Evolutionary conservation across 2,888 invertebrate genomes (phyloP).

Genomic region (Herminia tarsipennalis): DNA sequence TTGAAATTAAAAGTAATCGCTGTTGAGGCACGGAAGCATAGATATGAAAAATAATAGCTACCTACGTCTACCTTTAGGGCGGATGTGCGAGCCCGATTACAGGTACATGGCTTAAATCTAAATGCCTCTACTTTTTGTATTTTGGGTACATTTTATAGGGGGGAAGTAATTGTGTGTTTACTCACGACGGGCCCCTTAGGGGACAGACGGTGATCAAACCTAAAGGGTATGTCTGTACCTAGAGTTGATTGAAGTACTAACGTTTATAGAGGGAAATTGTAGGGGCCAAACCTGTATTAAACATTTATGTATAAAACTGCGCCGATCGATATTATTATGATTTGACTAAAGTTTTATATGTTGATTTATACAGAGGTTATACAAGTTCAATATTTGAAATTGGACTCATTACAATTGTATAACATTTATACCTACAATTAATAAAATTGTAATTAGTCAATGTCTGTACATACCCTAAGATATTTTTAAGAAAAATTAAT

Average conservation of each 20-base stretch:
- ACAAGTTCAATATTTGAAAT: too few relatives aligned
- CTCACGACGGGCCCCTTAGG: conserved; percentile 13
- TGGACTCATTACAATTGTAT: too few relatives aligned
- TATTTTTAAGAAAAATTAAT: too few relatives aligned
- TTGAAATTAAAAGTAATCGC: conserved; percentile 78
- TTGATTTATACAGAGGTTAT: too few relatives aligned
- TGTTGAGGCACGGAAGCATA: conserved; percentile 63
- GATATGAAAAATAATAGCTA: conserved; percentile 76
- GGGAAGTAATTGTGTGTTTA: conserved; percentile 17
- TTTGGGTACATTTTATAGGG: conserved; percentile 46
- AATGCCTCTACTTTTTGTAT: conserved; percentile 43
- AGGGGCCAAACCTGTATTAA: background rate
- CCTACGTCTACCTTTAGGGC: conserved; percentile 55
- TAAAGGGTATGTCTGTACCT: conserved; percentile 11
- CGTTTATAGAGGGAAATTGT: conserved; percentile 2
- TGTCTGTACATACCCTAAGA: too few relatives aligned
- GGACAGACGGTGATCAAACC: conserved; percentile 12
- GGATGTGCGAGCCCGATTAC: conserved; percentile 64
- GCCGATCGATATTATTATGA: too few relatives aligned
- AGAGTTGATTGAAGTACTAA: conserved; percentile 8
- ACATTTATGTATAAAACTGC: background rate
- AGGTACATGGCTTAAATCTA: conserved; percentile 54
- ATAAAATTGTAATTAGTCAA: too few relatives aligned
- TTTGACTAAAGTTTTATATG: too few relatives aligned
- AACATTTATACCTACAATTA: too few relatives aligned